phyloP scores from a whole-genome alignment of 2,888 invertebrate species.

The Baronia brevicornis region DNA sequence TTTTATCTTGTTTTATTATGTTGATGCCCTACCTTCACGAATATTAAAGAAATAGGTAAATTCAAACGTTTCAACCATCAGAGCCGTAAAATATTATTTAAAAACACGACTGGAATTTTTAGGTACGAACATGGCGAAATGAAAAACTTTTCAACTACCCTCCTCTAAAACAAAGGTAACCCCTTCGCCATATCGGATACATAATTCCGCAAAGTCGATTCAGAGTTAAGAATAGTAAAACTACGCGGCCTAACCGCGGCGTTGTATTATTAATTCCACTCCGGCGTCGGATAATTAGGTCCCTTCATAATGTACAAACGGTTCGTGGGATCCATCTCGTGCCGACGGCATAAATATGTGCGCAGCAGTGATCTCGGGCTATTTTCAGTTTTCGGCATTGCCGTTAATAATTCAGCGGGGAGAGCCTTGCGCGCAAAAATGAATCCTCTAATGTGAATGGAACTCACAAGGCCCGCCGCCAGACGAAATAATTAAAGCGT shows the following conservation, averaged over 20 bases:
- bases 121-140: no score
- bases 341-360: slow-evolving; percentile 61
- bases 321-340: slow-evolving; percentile 60
- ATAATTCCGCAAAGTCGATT: slow-evolving; percentile 13
- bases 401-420: slow-evolving; percentile 47
- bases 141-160: no score
- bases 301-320: slow-evolving; percentile 69
- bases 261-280: slow-evolving; percentile 29
- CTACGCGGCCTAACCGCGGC: slow-evolving; percentile 11
- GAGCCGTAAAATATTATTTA: no score
- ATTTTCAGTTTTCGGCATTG: slow-evolving; percentile 70
- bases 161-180: no score
- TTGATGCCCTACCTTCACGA: no score
- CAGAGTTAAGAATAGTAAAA: slow-evolving; percentile 16
- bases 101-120: no score
- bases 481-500: slow-evolving; percentile 73
- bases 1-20: no score
- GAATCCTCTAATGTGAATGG: slow-evolving; percentile 74
- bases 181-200: slow-evolving; percentile 14
- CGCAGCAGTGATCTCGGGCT: slow-evolving; percentile 53
- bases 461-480: slow-evolving; percentile 56
- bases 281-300: slow-evolving; percentile 64
- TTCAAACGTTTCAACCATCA: no score
- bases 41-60: no score
- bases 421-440: slow-evolving; percentile 58